Base-by-base conservation (phyloP, 1,140 invertebrate species). In the Aphaenogaster ashmeadi region DNA sequence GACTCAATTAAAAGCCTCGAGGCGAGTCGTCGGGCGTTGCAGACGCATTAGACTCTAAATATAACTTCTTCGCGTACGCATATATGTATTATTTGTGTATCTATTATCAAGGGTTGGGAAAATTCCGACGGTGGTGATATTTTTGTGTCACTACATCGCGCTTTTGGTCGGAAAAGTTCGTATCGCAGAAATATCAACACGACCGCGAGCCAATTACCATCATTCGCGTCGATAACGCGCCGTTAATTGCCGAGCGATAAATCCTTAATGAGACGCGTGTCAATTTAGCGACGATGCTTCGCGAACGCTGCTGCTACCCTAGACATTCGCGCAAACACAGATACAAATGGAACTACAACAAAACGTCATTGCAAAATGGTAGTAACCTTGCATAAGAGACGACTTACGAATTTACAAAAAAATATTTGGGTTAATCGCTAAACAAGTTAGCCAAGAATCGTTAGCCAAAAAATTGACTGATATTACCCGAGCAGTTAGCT, bases 261-360 rank as follows among this genome's bases (percentile, higher is more conserved):
- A 80, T 80, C n/a, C 38, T 80, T 69, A 69, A 69, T 80, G 47
- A 80, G 13, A 36, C 50, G 50, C n/a, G 21, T 36, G 38, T 21
- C 36, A 69, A 80, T 80, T 69, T 67, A 38, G 47, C n/a, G 13
- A 60, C 3, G 13, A 1, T 56, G 13, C n/a, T 44, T 69, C 36
- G 47, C n/a, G 21, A 38, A 52, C 27, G 27, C 13, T 41, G 47
- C 13, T 36, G 13, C 38, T 80, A 67, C 0, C 33, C 8, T 56
- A 36, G 5, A 41, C 33, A 38, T 41, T 80, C 21, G 47, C 33
- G 44, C 9, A 60, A 77, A 78, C 21, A 52, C 60, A 56, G 36
- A 54, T 27, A 18, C 33, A 6, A 11, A 38, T 36, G 18, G 38
- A 41, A 7, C 27, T 67, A 27, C 3, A 47, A 38, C 8, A 44